Evolutionary conservation across 1,140 invertebrate species (phyloP).

Genomic region (Drosophila kohkoa): DNA sequence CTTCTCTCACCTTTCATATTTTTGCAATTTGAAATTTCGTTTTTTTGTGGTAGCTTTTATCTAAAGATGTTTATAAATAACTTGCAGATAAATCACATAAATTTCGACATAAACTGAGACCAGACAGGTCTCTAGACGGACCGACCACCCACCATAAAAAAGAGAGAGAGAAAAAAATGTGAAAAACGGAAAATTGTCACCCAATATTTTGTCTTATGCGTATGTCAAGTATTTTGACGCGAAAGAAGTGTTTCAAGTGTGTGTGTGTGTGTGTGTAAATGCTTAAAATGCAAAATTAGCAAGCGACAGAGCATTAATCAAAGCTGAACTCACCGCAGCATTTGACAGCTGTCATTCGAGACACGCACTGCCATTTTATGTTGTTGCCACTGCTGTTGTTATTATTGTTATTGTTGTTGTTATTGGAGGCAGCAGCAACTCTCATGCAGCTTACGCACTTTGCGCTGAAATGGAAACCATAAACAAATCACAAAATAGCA

Average conservation of each 20-base stretch:
- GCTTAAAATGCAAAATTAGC: constrained; percentile 67
- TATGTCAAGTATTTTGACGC: constrained; percentile 19
- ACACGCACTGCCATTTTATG: constrained; percentile 62
- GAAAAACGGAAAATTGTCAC: constrained; percentile 30
- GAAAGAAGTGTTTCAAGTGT: constrained; percentile 16
- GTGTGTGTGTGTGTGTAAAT: constrained; percentile 24
- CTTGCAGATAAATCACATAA: constrained; percentile 29
- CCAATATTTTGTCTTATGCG: constrained; percentile 33
- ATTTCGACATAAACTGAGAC: constrained; percentile 31
- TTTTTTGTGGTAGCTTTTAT: background rate
- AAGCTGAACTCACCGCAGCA: constrained; percentile 50
- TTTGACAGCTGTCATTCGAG: constrained; percentile 78
- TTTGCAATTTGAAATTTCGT: background rate
- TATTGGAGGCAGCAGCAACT: constrained; percentile 13
- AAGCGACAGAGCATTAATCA: constrained; percentile 69
- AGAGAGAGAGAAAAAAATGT: background rate
- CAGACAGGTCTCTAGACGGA: constrained; percentile 17
- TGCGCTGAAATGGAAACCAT: constrained; percentile 59
- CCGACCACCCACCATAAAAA: constrained; percentile 30
- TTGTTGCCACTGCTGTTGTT: constrained; percentile 20
- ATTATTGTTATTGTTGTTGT: constrained; percentile 8
- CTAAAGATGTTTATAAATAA: constrained; percentile 21
- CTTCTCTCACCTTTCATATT: background rate
- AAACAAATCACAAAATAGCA: constrained; percentile 48
- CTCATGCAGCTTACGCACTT: constrained; percentile 76